phyloP scores from a whole-genome alignment of 2,888 invertebrate species.

The Stenodera caucasica region DNA sequence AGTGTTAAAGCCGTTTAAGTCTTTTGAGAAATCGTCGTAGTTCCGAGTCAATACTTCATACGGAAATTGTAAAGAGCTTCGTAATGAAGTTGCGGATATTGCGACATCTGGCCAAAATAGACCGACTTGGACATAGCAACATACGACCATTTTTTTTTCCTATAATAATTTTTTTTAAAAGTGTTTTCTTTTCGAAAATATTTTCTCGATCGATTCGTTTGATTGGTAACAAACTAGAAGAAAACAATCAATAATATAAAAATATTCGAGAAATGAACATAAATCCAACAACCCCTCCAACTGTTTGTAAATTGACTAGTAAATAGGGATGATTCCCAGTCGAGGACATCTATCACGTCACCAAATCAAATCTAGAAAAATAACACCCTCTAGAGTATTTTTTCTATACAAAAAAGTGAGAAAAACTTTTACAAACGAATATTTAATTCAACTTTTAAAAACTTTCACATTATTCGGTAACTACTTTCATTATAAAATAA shows the following conservation, averaged over 20 bases:
- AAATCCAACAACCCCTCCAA: background rate
- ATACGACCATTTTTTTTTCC: conserved; percentile 26
- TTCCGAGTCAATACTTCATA: conserved; percentile 29
- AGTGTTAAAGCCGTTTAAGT: too few relatives aligned
- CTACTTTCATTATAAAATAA: background rate
- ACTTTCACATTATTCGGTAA: background rate
- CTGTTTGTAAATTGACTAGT: background rate
- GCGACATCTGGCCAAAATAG: conserved; percentile 42
- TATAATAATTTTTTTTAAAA: background rate
- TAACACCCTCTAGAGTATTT: background rate
- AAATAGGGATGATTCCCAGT: background rate
- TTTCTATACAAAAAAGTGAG: too few relatives aligned
- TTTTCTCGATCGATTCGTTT: too few relatives aligned
- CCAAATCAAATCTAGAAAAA: background rate
- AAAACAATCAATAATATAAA: background rate
- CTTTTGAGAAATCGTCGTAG: too few relatives aligned
- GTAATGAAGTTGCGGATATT: conserved; percentile 43
- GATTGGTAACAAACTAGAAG: background rate
- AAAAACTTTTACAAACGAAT: background rate
- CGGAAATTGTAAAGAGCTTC: conserved; percentile 39
- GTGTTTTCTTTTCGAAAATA: too few relatives aligned
- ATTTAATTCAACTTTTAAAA: conserved; percentile 1
- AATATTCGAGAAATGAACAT: background rate
- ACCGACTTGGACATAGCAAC: conserved; percentile 38
- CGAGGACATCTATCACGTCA: background rate